A percentile compares a stretch with the other conserved stretches of the same genome.
Evolutionary conservation across 2,113 vertebrate genomes (phyloP).

Genomic region (Rhinichthys klamathensis): DNA sequence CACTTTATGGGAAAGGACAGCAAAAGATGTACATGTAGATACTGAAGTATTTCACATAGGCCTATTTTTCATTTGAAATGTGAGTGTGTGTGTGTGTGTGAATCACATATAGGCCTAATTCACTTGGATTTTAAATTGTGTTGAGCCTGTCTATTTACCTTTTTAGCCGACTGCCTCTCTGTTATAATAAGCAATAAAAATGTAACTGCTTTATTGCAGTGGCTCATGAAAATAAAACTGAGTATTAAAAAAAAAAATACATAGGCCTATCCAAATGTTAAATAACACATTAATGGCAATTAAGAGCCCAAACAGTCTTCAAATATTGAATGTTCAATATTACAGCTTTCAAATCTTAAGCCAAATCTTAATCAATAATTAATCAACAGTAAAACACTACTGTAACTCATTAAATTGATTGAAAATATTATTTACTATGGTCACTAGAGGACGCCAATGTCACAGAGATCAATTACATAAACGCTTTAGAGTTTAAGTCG

Average conservation of each 20-base stretch:
- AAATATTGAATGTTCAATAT: neutral
- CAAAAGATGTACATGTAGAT: neutral
- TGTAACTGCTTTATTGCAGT: neutral
- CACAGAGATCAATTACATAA: neutral
- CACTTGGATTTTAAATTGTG: neutral
- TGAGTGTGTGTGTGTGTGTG: neutral
- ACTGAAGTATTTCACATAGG: neutral
- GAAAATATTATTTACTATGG: neutral
- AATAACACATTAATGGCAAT: neutral
- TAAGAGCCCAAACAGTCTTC: neutral
- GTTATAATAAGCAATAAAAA: too few relatives aligned
- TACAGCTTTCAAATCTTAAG: neutral
- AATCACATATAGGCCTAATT: neutral
- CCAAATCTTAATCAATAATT: neutral
- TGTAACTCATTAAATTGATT: neutral
- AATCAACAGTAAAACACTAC: neutral
- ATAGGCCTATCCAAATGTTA: neutral
- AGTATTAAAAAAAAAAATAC: neutral
- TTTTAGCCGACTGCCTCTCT: too few relatives aligned
- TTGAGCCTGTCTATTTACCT: neutral
- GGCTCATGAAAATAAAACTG: neutral
- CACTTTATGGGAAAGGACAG: neutral
- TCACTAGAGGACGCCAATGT: constrained; percentile 42
- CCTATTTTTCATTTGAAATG: neutral
- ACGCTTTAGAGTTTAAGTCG: neutral